A percentile compares a stretch with the other conserved stretches of the same genome.
Evolutionary conservation across 2,797 vertebrate genomes (phyloP).

Genomic region (Acanthurus leucopareius): DNA sequence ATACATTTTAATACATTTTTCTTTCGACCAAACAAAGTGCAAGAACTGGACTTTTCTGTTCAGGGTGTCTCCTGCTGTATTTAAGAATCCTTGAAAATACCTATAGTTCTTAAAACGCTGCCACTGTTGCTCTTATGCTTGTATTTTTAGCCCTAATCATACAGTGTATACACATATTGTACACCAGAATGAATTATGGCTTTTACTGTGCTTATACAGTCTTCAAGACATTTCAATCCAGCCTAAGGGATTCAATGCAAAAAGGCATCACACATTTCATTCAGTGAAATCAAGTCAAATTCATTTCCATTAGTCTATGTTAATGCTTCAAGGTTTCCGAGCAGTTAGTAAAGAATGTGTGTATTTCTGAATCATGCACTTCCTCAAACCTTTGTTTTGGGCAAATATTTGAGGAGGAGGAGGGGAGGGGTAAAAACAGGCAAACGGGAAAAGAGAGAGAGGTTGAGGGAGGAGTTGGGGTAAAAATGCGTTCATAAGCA

Average conservation of each 20-base stretch:
- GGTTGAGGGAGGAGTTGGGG: not conserved
- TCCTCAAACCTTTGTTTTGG: conserved; percentile 26
- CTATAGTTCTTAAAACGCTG: no score
- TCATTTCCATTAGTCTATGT: not conserved
- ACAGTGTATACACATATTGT: not conserved
- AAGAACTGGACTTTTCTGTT: no score
- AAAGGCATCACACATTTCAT: conserved; percentile 6
- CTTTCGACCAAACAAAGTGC: no score
- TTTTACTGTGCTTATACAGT: not conserved
- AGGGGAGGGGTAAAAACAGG: not conserved
- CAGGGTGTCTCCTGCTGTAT: no score
- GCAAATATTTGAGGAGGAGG: conserved; percentile 21
- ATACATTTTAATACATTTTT: no score
- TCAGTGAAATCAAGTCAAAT: not conserved
- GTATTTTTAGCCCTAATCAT: no score
- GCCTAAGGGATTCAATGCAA: not conserved
- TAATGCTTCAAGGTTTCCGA: conserved; percentile 9
- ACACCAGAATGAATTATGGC: conserved; percentile 6
- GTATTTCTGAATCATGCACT: conserved; percentile 37
- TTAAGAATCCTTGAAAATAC: no score
- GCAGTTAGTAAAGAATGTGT: conserved; percentile 48
- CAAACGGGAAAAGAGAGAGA: not conserved
- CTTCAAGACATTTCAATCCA: not conserved
- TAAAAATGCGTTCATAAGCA: conserved; percentile 34
- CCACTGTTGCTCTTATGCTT: no score